Percentiles rank a stretch among this genome's conserved stretches.
These are phyloP conservation scores for Leptobrachium ailaonicum DNA, from an alignment of 2,113 vertebrate genomes.

Conservation along the genomic window DNA sequence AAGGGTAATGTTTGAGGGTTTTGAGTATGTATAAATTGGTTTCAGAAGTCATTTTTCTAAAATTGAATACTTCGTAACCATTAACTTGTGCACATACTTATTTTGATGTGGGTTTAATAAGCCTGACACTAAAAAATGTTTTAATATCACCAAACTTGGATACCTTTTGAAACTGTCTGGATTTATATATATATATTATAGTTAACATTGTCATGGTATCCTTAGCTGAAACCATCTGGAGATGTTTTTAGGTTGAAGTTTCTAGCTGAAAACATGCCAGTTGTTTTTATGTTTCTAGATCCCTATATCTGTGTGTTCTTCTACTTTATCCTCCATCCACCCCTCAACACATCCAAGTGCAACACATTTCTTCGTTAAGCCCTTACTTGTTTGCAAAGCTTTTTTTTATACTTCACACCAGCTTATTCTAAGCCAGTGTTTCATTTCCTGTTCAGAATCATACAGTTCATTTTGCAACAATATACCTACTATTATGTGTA, in stretches of 20 bases:
- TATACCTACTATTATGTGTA: not conserved
- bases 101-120: too few relatives aligned
- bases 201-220: not conserved
- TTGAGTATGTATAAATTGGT: too few relatives aligned
- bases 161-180: too few relatives aligned
- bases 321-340: not conserved
- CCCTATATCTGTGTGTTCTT: constrained; percentile 15
- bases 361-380: constrained; percentile 24
- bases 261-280: constrained; percentile 4
- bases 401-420: constrained; percentile 19
- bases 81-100: too few relatives aligned
- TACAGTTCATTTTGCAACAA: constrained; percentile 11
- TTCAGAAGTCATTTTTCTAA: too few relatives aligned
- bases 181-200: too few relatives aligned
- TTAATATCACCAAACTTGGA: too few relatives aligned
- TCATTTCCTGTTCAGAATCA: constrained; percentile 27
- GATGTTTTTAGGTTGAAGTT: constrained; percentile 6
- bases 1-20: too few relatives aligned
- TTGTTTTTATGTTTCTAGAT: constrained; percentile 4
- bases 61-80: too few relatives aligned
- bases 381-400: not conserved
- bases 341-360: not conserved
- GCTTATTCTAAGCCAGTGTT: constrained; percentile 39
- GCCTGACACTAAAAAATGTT: too few relatives aligned
- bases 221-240: constrained; percentile 23